Base-by-base conservation (phyloP, 2,113 vertebrate species). In the Microtus oregoni region DNA sequence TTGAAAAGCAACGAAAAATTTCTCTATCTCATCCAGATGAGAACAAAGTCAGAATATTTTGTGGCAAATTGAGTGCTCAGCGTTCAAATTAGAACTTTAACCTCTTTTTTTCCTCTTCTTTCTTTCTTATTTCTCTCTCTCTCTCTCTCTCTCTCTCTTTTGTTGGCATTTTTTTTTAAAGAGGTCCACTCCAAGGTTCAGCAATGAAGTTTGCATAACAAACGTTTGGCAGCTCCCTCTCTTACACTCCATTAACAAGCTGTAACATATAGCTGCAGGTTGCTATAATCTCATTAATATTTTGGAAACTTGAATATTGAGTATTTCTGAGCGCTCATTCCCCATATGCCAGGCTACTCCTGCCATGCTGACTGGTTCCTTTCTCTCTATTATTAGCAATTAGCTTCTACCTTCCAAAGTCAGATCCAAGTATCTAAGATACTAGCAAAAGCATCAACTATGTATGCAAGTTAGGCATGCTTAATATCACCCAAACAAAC, bases 261-360 rank as follows among this genome's bases (percentile, higher is more conserved):
- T 99, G 98, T 98, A 99, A 98, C 98, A 90, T 98, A 98, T 97
- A 99, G 98, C 99, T 98, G 98, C 99, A 99, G 98, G 98, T 99
- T 98, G 98, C 99, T 99, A 97, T 98, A 98, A 99, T 99, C 99
- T 99, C 98, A 99, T 99, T 99, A 99, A 99, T 99, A 98, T 99
- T 99, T 99, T 98, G 99, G 99, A 98, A 98, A 98, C 98, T 98
- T 98, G 98, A 99, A 98, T 98, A 98, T 98, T 99, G 99, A 98
- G 98, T 98, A 98, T 98, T 98, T 98, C 98, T 98, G 98, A 97
- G 98, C 72, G 97, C 99, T 98, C 99, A 99, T 98, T 99, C 97
- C 98, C 99, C 99, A 99, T 99, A 99, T 99, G 99, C 98, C 98
- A 98, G 98, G 97, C 98, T 98, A 98, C 98, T 98, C 98, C 98